These are phyloP conservation scores for Scaptomyza pallida DNA, from an alignment of 1,140 invertebrate species.

Conservation along the genomic window DNA sequence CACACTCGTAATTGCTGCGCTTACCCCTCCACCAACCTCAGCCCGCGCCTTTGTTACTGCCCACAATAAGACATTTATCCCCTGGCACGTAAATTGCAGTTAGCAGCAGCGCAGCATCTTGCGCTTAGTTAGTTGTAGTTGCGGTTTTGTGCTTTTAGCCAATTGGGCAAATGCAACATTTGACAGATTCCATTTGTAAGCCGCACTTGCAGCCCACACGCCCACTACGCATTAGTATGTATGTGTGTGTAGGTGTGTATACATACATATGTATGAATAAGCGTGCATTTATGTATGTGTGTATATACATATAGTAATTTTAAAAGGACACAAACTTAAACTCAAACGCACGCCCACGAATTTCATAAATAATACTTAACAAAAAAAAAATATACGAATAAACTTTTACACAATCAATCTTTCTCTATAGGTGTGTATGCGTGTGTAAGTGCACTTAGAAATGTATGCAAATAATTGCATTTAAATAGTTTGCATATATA, in stretches of 20 bases:
- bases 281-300: conserved; percentile 7
- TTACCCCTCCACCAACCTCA: conserved; percentile 19
- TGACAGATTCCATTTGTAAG: conserved; percentile 31
- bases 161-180: conserved; percentile 40
- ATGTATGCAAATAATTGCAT: conserved; percentile 8
- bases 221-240: conserved; percentile 29
- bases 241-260: neutral
- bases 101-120: conserved; percentile 32
- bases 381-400: no score
- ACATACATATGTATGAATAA: conserved; percentile 1
- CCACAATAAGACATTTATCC: neutral
- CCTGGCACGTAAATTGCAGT: neutral
- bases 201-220: conserved; percentile 16
- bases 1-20: conserved; percentile 61
- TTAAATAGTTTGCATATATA: conserved; percentile 28
- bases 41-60: neutral
- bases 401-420: neutral
- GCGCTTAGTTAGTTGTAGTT: conserved; percentile 27
- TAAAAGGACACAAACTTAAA: conserved; percentile 1
- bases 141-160: conserved; percentile 23
- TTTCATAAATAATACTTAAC: neutral
- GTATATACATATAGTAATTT: conserved; percentile 2
- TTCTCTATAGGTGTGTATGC: no score
- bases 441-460: no score
- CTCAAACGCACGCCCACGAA: conserved; percentile 5